Base-by-base conservation (phyloP, 2,113 vertebrate species). In the Collichthys lucidus region DNA sequence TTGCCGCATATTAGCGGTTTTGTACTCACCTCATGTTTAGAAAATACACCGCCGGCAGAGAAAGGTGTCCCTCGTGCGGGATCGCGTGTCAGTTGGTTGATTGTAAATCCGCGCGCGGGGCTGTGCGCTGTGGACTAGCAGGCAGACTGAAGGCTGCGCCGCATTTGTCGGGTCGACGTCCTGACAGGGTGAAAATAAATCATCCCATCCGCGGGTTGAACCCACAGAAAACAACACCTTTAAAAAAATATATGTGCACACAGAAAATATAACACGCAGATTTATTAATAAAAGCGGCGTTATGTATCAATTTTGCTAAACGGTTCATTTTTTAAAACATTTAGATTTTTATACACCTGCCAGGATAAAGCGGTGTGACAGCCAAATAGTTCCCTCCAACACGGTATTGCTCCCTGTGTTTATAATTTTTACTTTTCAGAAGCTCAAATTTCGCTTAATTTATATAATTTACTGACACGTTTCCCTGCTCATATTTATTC, bases 11-110 rank as follows among this genome's bases (percentile, higher is more conserved):
- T 20, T 56, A 52, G 57, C 49, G 1, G 47, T 74, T 26, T 42
- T 71, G 29, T 52, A 94, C 95, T 94, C 90, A 95, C 95, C 95
- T 92, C 94, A 95, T 95, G 61, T 91, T 84, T 80, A 67, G 31
- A 85, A 75, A 66, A 60, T 80, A 83, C 61, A 72, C 26, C 69
- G 29, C 82, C 63, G 60, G 56, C 31, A 52, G 50, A 76, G 20
- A 78, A 88, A 49, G 19, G n/a, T 77, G 68, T 84, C 80, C 53
- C 74, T 26, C 29, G 53, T 55, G 19, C 57, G 46, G 69, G 81
- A 76, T 64, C 82, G 44, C 47, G 60, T 31, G 70, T 84, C 29
- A 88, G 85, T 62, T 47, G 80, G 35, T 79, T 87, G 83, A 83
- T 88, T 90, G 88, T 93, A 93, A 93, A 91, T 93, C 94, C 91